Evolutionary conservation across 2,888 invertebrate species (phyloP).

Genomic region (Zaprionus obscuricornis): DNA sequence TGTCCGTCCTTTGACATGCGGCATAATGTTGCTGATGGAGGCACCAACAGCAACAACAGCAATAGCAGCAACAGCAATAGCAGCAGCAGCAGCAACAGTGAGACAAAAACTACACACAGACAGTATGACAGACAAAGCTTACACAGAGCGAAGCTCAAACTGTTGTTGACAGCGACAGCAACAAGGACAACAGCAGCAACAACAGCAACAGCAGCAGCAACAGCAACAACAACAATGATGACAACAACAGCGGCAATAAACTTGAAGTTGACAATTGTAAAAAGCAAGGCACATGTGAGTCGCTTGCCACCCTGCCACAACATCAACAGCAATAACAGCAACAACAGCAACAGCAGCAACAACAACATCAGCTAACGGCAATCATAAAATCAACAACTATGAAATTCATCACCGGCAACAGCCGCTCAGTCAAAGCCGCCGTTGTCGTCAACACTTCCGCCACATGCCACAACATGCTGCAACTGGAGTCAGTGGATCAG

Average conservation of each 20-base stretch:
- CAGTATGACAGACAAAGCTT: conserved; percentile 4
- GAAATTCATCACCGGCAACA: conserved; percentile 79
- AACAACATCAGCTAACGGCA: conserved; percentile 54
- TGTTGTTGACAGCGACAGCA: conserved; percentile 64
- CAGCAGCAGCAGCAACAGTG: conserved; percentile 1
- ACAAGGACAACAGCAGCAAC: conserved; percentile 47
- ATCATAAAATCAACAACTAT: conserved; percentile 82
- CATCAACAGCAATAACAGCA: conserved; percentile 44
- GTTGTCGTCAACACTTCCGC: conserved; percentile 70
- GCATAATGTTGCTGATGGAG: conserved; percentile 61
- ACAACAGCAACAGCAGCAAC: conserved; percentile 59
- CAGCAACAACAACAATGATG: conserved; percentile 44
- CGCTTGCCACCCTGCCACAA: conserved; percentile 5
- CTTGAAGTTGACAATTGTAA: conserved; percentile 72
- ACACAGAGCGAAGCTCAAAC: conserved; percentile 71
- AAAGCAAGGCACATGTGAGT: conserved; percentile 55
- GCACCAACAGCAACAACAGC: conserved; percentile 26
- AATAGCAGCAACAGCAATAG: conserved; percentile 10
- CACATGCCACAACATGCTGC: conserved; percentile 31
- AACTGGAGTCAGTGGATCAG: conserved; percentile 64
- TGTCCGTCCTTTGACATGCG: conserved; percentile 73
- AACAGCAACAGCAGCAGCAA: conserved; percentile 32
- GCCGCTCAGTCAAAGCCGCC: conserved; percentile 56
- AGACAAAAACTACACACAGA: conserved; percentile 42
- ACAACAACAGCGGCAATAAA: conserved; percentile 66